A percentile compares a stretch with the other conserved stretches of the same genome.
These are phyloP conservation scores for Ostrea edulis DNA, from an alignment of 1,140 invertebrate genomes.

Conservation along the genomic window DNA sequence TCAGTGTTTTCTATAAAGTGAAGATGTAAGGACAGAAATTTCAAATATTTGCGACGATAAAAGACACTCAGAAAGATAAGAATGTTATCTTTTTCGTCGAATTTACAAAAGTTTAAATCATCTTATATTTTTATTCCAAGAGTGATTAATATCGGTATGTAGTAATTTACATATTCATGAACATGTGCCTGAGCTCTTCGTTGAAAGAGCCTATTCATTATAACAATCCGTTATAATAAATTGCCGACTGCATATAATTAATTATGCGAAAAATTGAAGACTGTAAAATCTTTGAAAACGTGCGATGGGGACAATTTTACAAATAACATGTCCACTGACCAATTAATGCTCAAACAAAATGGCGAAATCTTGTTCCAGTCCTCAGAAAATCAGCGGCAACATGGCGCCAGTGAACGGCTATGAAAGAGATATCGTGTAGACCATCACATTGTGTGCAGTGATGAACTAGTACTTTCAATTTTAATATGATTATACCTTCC, in stretches of 20 bases:
- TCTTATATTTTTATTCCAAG: background rate
- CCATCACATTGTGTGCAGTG: background rate
- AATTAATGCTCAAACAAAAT: conserved; percentile 14
- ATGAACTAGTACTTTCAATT: conserved; percentile 28
- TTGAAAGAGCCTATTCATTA: background rate
- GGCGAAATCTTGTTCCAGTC: background rate
- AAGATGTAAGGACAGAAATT: background rate
- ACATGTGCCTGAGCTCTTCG: background rate
- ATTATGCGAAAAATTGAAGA: conserved; percentile 28
- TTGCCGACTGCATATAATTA: conserved; percentile 10
- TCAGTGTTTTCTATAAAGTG: background rate
- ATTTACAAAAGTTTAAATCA: conserved; percentile 31
- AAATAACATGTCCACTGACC: conserved; percentile 20
- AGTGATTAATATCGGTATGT: conserved; percentile 4
- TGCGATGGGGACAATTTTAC: background rate
- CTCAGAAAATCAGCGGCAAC: background rate
- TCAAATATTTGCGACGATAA: background rate
- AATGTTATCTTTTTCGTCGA: background rate
- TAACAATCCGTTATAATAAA: conserved; percentile 35
- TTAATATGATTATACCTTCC: conserved; percentile 29
- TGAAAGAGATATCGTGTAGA: conserved; percentile 17
- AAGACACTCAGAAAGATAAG: background rate
- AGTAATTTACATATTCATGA: conserved; percentile 31
- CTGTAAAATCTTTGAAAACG: conserved; percentile 3
- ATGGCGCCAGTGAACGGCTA: conserved; percentile 8